These are phyloP conservation scores for Perdix hodgsoniae DNA, from an alignment of 2,797 vertebrate genomes.

Conservation along the genomic window DNA sequence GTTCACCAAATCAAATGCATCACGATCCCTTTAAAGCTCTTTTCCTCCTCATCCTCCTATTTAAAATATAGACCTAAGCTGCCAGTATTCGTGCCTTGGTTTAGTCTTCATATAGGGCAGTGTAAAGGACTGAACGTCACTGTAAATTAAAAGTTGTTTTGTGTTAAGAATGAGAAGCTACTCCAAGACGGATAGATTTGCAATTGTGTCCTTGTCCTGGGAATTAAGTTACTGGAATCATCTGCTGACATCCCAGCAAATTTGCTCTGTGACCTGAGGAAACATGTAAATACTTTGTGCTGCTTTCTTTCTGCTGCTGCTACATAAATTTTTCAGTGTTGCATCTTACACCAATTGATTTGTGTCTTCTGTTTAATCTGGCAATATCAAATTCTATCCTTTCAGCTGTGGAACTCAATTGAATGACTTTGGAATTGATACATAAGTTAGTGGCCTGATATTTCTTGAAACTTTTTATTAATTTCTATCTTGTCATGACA, in stretches of 20 bases:
- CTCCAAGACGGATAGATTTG: constrained; percentile 15
- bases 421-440: constrained; percentile 23
- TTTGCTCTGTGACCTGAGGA: constrained; percentile 50
- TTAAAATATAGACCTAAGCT: background rate
- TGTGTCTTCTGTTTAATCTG: constrained; percentile 19
- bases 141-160: background rate
- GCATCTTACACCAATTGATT: background rate
- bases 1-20: background rate
- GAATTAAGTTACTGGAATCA: background rate
- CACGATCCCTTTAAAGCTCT: background rate
- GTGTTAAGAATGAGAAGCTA: background rate
- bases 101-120: background rate
- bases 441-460: background rate
- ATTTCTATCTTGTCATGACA: background rate
- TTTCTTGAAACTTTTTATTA: constrained; percentile 50
- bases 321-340: constrained; percentile 39
- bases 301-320: constrained; percentile 45
- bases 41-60: background rate
- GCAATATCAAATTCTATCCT: background rate
- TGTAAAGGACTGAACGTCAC: background rate
- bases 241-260: constrained; percentile 21
- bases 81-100: background rate
- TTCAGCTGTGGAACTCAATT: background rate
- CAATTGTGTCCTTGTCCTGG: constrained; percentile 24
- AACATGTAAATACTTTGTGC: constrained; percentile 33